Evolutionary conservation across 2,888 invertebrate species (phyloP), one percentile per base, ranked within the genome.

Genomic region (Parapristionchus giblindavisi): DNA sequence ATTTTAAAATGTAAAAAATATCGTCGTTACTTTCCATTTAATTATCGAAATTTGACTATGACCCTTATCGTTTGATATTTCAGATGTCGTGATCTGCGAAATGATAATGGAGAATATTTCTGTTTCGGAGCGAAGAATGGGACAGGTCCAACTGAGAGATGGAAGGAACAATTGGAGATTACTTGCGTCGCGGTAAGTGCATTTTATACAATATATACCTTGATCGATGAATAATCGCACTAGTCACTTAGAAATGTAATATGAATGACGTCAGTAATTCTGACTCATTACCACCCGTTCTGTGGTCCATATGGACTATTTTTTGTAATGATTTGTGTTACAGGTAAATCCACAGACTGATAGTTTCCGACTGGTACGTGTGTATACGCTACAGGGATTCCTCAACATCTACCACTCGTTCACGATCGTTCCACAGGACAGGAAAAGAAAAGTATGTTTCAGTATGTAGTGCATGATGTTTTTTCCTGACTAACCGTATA

Each of bases 341-440:
- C 73, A 73, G 73, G 60, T 38, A 21, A 24, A 43, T 24, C 27
- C 29, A 6, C 48, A 60, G 6, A 48, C 73, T 36, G 27, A n/a
- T 0, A 11, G 34, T 21, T 73, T 60, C n/a, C 60, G 61, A 36
- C 34, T 61, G 43, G 60, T 61, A 4, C 52, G 52, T 24, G 24
- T 34, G 0, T 60, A 48, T 24, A 34, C 14, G 5, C 48, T 73
- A 1, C 60, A 60, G 32, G 32, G 36, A 1, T 73, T 73, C n/a
- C 61, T 60, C 48, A 73, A 73, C 27, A 38, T 73, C 11, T 48
- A 73, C n/a, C 51, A 73, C 27, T n/a, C 73, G 2, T 61, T 73
- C 40, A 14, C 61, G 34, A 48, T 43, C 54, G 34, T 61, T 61
- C 52, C 51, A 3, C 40, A 40, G 71, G 32, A n/a, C n/a, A n/a